Conservation (phyloP, 2,113 vertebrate species). For the Bombycilla garrulus region DNA sequence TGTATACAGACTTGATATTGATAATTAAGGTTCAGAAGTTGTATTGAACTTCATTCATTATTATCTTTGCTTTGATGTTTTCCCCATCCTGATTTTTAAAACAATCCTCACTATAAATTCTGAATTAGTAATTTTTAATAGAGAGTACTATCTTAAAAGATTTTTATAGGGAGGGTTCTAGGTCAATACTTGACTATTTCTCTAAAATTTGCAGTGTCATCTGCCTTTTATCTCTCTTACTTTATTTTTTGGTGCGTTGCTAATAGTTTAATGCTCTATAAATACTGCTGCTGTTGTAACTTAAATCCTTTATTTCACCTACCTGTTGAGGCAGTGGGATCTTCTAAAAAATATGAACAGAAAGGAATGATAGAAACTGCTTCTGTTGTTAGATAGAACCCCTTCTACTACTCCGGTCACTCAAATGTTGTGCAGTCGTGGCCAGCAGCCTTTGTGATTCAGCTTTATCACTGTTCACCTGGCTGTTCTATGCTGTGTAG, state of each 20-base stretch:
- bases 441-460: not conserved
- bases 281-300: not conserved
- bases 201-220: not conserved
- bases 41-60: not conserved
- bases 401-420: not conserved
- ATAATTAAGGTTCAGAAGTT: not conserved
- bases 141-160: not conserved
- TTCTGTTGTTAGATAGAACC: not conserved
- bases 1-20: not conserved
- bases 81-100: not conserved
- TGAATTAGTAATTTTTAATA: not conserved
- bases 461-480: not conserved
- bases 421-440: accelerated
- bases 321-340: not conserved
- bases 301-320: not conserved
- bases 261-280: not conserved
- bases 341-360: not conserved
- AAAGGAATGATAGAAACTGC: not conserved
- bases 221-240: not conserved
- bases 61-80: not conserved
- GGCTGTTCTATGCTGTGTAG: constrained; percentile 2
- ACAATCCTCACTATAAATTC: not conserved
- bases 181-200: not conserved
- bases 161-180: not conserved
- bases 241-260: not conserved